These are phyloP conservation scores for Camponotus floridanus DNA, from an alignment of 1,140 invertebrate species.

Conservation along the genomic window DNA sequence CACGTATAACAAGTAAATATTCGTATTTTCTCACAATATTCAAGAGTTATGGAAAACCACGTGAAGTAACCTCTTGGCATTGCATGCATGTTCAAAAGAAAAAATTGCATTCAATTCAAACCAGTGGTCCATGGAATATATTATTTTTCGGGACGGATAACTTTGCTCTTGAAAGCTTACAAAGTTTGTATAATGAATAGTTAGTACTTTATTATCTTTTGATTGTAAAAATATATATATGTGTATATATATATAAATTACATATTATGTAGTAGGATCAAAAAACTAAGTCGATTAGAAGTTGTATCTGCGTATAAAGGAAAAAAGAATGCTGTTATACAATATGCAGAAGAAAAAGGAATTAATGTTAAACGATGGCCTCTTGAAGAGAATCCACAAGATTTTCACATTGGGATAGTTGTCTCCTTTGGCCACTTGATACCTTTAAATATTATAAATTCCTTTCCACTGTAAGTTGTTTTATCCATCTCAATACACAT, in stretches of 20 bases:
- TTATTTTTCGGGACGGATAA: constrained; percentile 91
- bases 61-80: constrained; percentile 4
- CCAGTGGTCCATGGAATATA: constrained; percentile 85
- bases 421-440: constrained; percentile 92
- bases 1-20: background rate
- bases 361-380: constrained; percentile 88
- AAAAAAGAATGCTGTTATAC: constrained; percentile 86
- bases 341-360: constrained; percentile 85
- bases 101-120: background rate
- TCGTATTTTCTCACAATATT: constrained; percentile 1
- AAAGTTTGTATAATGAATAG: constrained; percentile 84
- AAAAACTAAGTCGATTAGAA: constrained; percentile 83
- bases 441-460: constrained; percentile 88
- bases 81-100: background rate
- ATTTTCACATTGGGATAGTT: constrained; percentile 90
- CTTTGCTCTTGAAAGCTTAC: constrained; percentile 89
- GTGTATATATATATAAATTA: constrained; percentile 46
- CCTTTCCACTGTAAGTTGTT: constrained; percentile 88
- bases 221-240: background rate
- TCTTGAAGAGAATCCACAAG: constrained; percentile 70
- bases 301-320: constrained; percentile 88
- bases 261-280: constrained; percentile 64
- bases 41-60: background rate
- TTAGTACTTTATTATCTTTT: constrained; percentile 79
- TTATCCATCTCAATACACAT: background rate